Base-by-base conservation (phyloP, 2,888 invertebrate genomes). In the Taenaris catops region DNA sequence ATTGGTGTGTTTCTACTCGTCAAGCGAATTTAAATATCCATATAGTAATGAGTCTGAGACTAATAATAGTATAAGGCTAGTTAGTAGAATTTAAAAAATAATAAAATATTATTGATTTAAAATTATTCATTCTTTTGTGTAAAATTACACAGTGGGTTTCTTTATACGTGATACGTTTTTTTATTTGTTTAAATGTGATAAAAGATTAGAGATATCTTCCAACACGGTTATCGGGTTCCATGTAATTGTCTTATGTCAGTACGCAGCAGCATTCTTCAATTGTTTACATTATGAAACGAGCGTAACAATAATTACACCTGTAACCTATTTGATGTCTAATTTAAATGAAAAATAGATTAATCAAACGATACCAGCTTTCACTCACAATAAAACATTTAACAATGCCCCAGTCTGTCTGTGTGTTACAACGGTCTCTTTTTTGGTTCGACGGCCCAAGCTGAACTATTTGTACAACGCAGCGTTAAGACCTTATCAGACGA, bases 281-380 rank as follows among this genome's bases (percentile, higher is more conserved):
- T 71, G 65, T 74, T 70, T 71, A 67, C 63, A 65, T 63, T 65
- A 59, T 57, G 53, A 61, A 63, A 65, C 61, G 58, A 60, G 62
- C 68, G 70, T 67, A 64, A 64, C 72, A 67, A 69, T 72, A 76
- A 71, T 71, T 71, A 69, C 58, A 59, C 55, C 57, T 58, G 63
- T 62, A 67, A 73, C 63, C 62, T 64, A 67, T 71, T 72, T 63
- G 68, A 65, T 69, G 66, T 74, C 69, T 73, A 67, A 78, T 74
- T 79, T 74, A 66, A 79, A 79, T 73, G 63, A 59, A 65, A 68
- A 71, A 66, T 55, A 78, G 70, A 78, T 81, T 76, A 74, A 79
- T 80, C 74, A 78, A 75, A 76, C 75, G 68, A 73, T 75, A 78
- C 65, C 62, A 67, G 64, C 68, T 71, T 71, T 71, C 63, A 66